Base-by-base conservation (phyloP, 2,797 vertebrate genomes). In the Pterois miles region DNA sequence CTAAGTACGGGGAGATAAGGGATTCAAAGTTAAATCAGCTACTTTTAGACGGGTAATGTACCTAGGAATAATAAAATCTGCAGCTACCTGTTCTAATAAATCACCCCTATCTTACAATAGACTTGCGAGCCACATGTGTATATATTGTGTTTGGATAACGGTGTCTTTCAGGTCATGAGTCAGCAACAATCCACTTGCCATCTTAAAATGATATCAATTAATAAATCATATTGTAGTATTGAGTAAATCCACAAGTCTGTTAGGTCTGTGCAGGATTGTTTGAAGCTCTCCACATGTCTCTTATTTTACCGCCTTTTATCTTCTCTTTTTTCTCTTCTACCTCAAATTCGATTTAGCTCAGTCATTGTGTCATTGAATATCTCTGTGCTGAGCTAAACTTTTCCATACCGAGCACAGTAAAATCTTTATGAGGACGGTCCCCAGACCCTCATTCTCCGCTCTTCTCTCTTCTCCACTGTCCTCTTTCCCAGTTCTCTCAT, bases 351-450 rank as follows among this genome's bases (percentile, higher is more conserved):
- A n/a, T n/a, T n/a, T n/a, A 56, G 58, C 27, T 62, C 53, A 62
- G 13, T 69, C 54, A n/a, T 43, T 33, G 27, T 72, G 43, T 25
- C 54, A 23, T 78, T 81, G 68, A 52, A 58, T 40, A 22, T 65
- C 36, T 70, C 13, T 64, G 16, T 29, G 27, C 57, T 14, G 20
- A 73, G 46, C 34, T 54, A 34, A 80, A 67, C 23, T 38, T 74
- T 63, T 65, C 33, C 71, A 65, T 9, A 4, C 52, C 50, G 54
- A 84, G 58, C 52, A 64, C 25, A 64, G 25, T 54, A 2, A 72
- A 67, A 69, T 66, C 69, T 65, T 76, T 38, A 66, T 36, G 48
- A 11, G 33, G 40, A 62, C 38, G 29, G 18, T 81, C 73, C 80
- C 50, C 40, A 71, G 57, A 78, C 57, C 29, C 46, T 54, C 20